Evolutionary conservation across 2,113 vertebrate genomes (phyloP).

Genomic region (Lepidothrix coronata): DNA sequence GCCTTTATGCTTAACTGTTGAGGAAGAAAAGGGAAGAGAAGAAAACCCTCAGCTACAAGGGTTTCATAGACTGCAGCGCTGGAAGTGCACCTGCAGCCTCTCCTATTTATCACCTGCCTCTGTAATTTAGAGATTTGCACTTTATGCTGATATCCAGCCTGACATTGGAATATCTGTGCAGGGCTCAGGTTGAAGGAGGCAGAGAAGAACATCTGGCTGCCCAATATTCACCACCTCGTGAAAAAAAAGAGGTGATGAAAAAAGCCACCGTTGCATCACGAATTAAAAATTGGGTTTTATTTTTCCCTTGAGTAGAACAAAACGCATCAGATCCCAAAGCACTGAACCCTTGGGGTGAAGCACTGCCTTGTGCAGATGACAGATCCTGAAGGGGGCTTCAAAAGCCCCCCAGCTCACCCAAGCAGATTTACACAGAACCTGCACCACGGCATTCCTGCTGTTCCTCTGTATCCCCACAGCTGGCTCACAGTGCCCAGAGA

Average conservation of each 20-base stretch:
- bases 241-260: rapidly evolving
- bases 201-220: not conserved
- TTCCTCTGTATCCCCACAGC: not conserved
- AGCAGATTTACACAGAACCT: not conserved
- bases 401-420: not conserved
- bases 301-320: not conserved
- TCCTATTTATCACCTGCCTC: not conserved
- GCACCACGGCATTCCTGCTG: not conserved
- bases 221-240: not conserved
- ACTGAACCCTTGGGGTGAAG: not conserved
- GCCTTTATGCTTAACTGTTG: constrained; percentile 17
- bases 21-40: constrained; percentile 26
- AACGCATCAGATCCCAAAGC: not conserved
- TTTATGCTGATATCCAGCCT: not conserved
- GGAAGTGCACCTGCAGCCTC: not conserved
- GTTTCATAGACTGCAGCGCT: not conserved
- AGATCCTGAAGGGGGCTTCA: not conserved
- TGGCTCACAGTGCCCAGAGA: not conserved
- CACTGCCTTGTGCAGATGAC: not conserved
- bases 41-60: not conserved
- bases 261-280: rapidly evolving
- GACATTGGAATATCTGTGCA: not conserved
- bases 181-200: not conserved
- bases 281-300: not conserved
- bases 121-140: not conserved